A percentile compares a stretch with the other conserved stretches of the same genome.
These are phyloP conservation scores for Pharmacophagus antenor DNA, from an alignment of 2,888 invertebrate species.

Conservation along the genomic window DNA sequence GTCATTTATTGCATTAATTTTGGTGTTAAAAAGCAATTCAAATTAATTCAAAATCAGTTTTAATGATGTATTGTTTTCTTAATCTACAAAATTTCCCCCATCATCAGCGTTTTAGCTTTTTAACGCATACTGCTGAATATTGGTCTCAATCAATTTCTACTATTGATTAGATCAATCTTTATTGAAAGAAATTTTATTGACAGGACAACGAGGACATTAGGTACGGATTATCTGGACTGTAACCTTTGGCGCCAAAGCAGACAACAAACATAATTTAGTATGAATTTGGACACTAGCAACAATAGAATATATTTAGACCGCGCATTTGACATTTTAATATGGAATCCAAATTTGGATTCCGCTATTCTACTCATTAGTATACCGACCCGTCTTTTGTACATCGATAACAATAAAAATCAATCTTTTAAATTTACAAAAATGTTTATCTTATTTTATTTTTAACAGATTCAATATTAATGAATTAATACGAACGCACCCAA, in stretches of 20 bases:
- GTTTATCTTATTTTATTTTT: constrained; percentile 1
- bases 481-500: constrained; percentile 9
- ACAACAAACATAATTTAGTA: constrained; percentile 17
- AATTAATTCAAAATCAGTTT: too few relatives aligned
- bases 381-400: constrained; percentile 18
- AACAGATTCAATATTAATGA: constrained; percentile 8
- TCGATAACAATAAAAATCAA: constrained; percentile 20
- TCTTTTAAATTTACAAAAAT: constrained; percentile 3
- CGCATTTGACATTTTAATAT: constrained; percentile 25
- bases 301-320: constrained; percentile 22
- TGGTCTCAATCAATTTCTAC: too few relatives aligned
- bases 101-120: too few relatives aligned
- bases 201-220: constrained; percentile 6
- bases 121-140: too few relatives aligned
- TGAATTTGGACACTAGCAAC: constrained; percentile 11
- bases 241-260: constrained; percentile 18
- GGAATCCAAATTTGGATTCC: constrained; percentile 17
- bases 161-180: constrained; percentile 7
- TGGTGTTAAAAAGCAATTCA: too few relatives aligned
- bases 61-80: too few relatives aligned
- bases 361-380: constrained; percentile 13
- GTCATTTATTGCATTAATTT: too few relatives aligned
- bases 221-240: constrained; percentile 12
- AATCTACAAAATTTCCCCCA: too few relatives aligned
- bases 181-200: constrained; percentile 4